Evolutionary conservation across 2,888 invertebrate species (phyloP).

Genomic region (Heliconius ismenius): DNA sequence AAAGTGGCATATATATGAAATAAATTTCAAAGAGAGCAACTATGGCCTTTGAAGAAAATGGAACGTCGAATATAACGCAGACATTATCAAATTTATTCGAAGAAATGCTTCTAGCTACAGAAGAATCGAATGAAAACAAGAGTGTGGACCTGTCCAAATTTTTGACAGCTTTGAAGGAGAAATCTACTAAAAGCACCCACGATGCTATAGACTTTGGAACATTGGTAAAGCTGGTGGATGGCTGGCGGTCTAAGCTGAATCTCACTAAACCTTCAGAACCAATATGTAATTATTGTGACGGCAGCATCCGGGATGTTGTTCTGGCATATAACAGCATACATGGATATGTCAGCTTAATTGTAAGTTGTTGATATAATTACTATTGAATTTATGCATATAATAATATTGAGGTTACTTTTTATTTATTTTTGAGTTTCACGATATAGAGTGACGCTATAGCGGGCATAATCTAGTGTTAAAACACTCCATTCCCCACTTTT

Average conservation of each 20-base stretch:
- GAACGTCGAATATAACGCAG: conserved; percentile 67
- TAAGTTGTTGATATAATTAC: conserved; percentile 64
- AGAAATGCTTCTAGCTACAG: conserved; percentile 68
- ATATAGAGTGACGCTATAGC: too few relatives aligned
- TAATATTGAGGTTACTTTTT: neutral
- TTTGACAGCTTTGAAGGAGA: conserved; percentile 61
- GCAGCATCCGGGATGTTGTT: conserved; percentile 82
- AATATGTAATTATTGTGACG: conserved; percentile 81
- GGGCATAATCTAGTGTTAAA: too few relatives aligned
- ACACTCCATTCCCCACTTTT: too few relatives aligned
- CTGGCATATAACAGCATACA: conserved; percentile 87
- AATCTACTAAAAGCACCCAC: conserved; percentile 60
- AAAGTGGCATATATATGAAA: conserved; percentile 6
- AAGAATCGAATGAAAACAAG: conserved; percentile 60
- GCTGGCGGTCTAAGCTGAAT: conserved; percentile 64
- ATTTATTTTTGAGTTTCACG: too few relatives aligned
- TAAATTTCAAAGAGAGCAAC: conserved; percentile 38
- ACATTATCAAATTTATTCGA: conserved; percentile 69
- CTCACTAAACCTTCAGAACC: conserved; percentile 62
- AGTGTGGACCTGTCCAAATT: conserved; percentile 66
- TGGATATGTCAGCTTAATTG: conserved; percentile 90
- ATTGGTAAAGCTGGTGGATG: conserved; percentile 68
- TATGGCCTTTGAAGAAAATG: conserved; percentile 60
- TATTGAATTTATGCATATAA: neutral
- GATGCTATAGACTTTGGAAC: conserved; percentile 70